Evolutionary conservation across 2,888 invertebrate species (phyloP).

Genomic region (Junonia oenone): DNA sequence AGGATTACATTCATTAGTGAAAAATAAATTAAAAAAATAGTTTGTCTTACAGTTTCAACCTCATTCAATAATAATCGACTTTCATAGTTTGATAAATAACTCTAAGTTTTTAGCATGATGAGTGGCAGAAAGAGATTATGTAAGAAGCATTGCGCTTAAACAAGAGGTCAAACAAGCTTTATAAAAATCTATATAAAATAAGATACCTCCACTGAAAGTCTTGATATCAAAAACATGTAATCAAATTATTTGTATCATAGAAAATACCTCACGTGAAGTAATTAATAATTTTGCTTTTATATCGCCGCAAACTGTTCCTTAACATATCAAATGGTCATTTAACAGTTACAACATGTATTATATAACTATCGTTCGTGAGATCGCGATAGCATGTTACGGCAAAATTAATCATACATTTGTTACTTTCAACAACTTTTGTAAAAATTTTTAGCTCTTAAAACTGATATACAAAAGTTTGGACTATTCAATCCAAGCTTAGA

Average conservation of each 20-base stretch:
- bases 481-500: background rate
- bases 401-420: conserved; percentile 1
- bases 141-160: no score
- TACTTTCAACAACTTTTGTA: background rate
- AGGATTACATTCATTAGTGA: no score
- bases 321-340: background rate
- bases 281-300: background rate
- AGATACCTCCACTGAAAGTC: no score
- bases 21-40: no score
- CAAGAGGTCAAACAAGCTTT: no score
- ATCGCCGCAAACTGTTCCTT: background rate
- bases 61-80: no score
- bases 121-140: no score
- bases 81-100: no score
- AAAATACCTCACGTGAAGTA: background rate
- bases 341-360: conserved; percentile 3
- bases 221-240: no score
- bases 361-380: background rate
- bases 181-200: no score
- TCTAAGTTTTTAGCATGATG: no score
- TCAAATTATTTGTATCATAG: background rate
- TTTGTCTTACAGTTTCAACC: no score
- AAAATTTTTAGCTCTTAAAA: background rate
- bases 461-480: background rate
- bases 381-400: background rate